phyloP scores from a whole-genome alignment of 2,113 vertebrate genomes.

The Tichodroma muraria region DNA sequence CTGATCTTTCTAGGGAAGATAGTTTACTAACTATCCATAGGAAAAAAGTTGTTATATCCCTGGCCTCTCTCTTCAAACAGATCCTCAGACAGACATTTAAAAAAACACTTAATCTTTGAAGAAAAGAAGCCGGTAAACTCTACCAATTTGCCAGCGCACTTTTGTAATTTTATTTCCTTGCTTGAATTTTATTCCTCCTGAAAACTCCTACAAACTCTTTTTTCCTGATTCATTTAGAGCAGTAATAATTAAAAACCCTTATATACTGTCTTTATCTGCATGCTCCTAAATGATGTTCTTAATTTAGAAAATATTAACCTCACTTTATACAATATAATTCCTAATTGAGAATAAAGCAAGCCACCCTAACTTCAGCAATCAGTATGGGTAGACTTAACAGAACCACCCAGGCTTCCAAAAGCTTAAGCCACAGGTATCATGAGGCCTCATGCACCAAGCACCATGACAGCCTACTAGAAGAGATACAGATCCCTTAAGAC shows the following conservation, averaged over 20 bases:
- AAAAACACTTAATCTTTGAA: background rate
- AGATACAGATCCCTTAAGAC: background rate
- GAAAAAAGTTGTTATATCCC: background rate
- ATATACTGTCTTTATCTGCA: background rate
- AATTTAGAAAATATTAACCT: background rate
- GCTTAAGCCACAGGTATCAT: background rate
- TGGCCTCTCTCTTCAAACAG: background rate
- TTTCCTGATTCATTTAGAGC: background rate
- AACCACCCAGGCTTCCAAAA: background rate
- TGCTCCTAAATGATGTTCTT: background rate
- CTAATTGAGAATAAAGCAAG: background rate
- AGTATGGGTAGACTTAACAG: background rate
- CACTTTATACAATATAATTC: background rate
- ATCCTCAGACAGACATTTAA: background rate
- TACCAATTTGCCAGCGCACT: background rate
- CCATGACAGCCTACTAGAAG: background rate
- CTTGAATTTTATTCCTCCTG: background rate
- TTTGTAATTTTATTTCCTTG: background rate
- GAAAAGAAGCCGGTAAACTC: background rate
- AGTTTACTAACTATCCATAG: background rate
- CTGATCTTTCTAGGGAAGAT: background rate
- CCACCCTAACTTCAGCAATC: background rate
- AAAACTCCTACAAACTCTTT: background rate
- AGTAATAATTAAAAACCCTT: background rate
- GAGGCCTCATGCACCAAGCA: background rate